Conservation (phyloP, 2,797 vertebrate genomes). For the Gambelia wislizenii region DNA sequence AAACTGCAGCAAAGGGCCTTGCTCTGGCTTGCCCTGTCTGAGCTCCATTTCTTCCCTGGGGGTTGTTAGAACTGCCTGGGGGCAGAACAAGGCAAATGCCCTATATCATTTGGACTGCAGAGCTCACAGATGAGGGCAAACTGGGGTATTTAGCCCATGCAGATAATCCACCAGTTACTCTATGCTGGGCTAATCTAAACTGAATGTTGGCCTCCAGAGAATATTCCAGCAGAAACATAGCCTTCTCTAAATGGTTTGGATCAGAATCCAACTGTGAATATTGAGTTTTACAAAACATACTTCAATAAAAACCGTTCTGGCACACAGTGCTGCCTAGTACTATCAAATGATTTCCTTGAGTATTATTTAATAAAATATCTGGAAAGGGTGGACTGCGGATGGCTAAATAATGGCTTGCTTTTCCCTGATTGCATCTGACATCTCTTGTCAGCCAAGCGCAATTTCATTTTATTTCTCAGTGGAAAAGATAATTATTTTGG, state of each 20-base stretch:
- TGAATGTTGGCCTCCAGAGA: constrained; percentile 1
- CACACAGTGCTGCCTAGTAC: background rate
- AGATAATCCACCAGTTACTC: background rate
- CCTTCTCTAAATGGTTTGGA: background rate
- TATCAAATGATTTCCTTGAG: constrained; percentile 21
- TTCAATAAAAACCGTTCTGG: constrained; percentile 14
- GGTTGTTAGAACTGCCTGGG: too few relatives aligned
- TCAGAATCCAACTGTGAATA: background rate
- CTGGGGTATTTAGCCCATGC: too few relatives aligned
- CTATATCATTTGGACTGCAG: too few relatives aligned
- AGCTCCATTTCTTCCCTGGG: too few relatives aligned
- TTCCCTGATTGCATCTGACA: constrained; percentile 21
- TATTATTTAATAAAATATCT: constrained; percentile 29
- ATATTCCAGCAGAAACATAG: background rate
- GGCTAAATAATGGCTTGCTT: constrained; percentile 12
- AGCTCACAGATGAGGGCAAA: too few relatives aligned
- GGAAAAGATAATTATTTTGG: constrained; percentile 32
- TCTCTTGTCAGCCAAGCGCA: constrained; percentile 23
- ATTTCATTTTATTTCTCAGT: constrained; percentile 41
- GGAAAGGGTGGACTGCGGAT: background rate
- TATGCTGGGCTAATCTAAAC: background rate
- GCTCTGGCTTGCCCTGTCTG: too few relatives aligned
- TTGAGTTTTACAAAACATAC: background rate
- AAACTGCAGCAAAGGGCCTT: too few relatives aligned
- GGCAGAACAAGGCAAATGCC: too few relatives aligned